A percentile compares a stretch with the other conserved stretches of the same genome.
Conservation (phyloP, 2,797 vertebrate genomes). For the Tragelaphus eurycerus region DNA sequence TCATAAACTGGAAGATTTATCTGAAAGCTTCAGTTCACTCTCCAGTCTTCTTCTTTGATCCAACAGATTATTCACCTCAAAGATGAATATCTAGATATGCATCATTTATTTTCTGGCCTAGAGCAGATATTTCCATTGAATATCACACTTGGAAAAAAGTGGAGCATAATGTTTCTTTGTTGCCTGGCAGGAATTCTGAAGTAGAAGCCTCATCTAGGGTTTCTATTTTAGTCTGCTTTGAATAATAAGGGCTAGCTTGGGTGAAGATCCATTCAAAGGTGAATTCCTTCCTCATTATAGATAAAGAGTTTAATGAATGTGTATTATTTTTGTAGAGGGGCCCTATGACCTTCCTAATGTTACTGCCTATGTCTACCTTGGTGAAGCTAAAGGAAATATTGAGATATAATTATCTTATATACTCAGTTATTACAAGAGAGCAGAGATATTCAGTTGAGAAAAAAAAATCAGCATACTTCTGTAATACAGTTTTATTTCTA, state of each 20-base stretch:
- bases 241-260: not conserved
- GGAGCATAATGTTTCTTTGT: not conserved
- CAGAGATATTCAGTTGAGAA: not conserved
- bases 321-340: not conserved
- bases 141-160: not conserved
- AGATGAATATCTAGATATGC: not conserved
- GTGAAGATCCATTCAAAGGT: not conserved
- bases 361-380: not conserved
- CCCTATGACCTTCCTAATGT: not conserved
- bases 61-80: not conserved
- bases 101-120: not conserved
- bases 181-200: not conserved
- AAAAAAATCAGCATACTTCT: not conserved
- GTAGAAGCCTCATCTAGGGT: not conserved
- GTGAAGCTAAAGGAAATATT: not conserved
- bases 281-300: not conserved
- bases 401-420: not conserved
- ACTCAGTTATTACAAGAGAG: not conserved
- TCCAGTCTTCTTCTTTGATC: not conserved
- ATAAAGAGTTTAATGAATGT: not conserved
- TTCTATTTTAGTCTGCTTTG: not conserved
- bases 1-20: not conserved
- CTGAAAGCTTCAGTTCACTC: not conserved
- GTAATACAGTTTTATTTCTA: not conserved
- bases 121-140: not conserved